Evolutionary conservation across 1,140 invertebrate genomes (phyloP), one percentile per base, ranked within the genome.

Genomic region (Trichogramma pretiosum): DNA sequence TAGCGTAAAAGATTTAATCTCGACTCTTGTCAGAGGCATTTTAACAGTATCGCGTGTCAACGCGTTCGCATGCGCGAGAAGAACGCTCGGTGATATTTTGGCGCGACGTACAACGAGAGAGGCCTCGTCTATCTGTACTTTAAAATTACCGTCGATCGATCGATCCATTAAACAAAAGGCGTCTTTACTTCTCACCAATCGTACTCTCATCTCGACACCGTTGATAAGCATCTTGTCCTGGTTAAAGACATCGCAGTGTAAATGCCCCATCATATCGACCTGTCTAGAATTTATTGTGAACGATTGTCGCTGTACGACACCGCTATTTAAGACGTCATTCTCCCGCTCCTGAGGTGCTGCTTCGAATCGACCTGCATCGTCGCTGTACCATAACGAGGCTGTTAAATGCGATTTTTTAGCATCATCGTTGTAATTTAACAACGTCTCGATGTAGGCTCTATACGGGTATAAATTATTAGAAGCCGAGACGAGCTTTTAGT

Each of bases 381-480:
- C 54, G 23, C 30, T 41, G 37, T 41, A 51, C 44, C 58, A 58
- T 28, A 68, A 23, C 11, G 52, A 44, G 43, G 55, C 59, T 23
- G 54, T 60, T 1, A 71, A 55, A 58, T 72, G 63, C 0, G 63
- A 66, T 11, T 57, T 44, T 57, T 70, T 72, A 10, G 66, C 67
- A 17, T 50, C 55, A 13, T 47, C 41, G 5, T 55, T 59, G 59
- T 72, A 74, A 51, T 60, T 60, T 4, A 67, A 48, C 5, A 69
- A 39, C 3, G 61, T 71, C 61, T 75, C 68, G 9, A 75, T 61
- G 37, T 73, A 74, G 2, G 63, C 61, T 41, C 63, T 46, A 53
- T 70, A 73, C n/a, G 61, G 58, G 56, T 75, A 73, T 13, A 62
- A 64, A 46, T 67, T 64, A 36, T 63, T 65, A 16, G 63, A 55